These are phyloP conservation scores for Campoplex capitator DNA, from an alignment of 2,888 invertebrate species.

Conservation along the genomic window DNA sequence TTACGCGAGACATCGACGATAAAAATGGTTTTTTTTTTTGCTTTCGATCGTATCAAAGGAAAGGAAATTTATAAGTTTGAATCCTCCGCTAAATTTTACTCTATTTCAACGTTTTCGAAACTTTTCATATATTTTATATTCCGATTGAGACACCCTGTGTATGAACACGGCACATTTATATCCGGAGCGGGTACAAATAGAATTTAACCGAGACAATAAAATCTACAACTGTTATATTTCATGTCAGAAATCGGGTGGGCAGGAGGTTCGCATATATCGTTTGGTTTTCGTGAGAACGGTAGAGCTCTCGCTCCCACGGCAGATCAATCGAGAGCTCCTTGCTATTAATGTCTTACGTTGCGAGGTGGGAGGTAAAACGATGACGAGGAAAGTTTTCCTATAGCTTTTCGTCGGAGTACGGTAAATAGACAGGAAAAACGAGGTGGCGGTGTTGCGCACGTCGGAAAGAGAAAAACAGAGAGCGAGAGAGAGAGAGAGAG, in stretches of 20 bases:
- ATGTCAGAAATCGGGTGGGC: conserved; percentile 22
- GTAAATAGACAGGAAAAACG: conserved; percentile 24
- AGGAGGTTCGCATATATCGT: conserved; percentile 48
- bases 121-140: not conserved
- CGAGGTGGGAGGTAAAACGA: conserved; percentile 35
- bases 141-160: not conserved
- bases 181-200: conserved; percentile 43
- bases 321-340: conserved; percentile 76
- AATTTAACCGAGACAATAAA: conserved; percentile 49
- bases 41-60: not conserved
- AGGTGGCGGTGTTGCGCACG: conserved; percentile 50
- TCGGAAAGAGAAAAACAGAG: conserved; percentile 18
- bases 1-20: not conserved
- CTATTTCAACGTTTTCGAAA: too few species aligned
- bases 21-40: not conserved
- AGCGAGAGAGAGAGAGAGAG: conserved; percentile 31
- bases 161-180: conserved; percentile 10
- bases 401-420: conserved; percentile 45
- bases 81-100: too few species aligned
- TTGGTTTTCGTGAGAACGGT: conserved; percentile 72
- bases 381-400: conserved; percentile 58
- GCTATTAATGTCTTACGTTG: conserved; percentile 72
- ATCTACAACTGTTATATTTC: conserved; percentile 37
- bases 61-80: not conserved
- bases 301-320: conserved; percentile 69